Conservation (phyloP, 2,888 invertebrate species). For the Formica aserva region DNA sequence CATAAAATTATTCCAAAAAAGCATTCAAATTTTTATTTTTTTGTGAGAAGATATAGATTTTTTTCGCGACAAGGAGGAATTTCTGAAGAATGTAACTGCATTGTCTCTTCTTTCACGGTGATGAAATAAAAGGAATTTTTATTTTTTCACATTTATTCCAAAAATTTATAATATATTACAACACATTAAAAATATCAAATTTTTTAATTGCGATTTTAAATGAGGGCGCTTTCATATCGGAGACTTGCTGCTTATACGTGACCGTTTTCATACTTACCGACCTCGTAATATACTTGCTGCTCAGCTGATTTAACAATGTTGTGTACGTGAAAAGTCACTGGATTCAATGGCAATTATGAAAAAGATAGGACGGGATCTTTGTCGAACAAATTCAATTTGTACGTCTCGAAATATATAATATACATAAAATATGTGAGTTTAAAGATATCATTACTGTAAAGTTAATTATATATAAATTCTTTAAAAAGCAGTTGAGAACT, state of each 20-base stretch:
- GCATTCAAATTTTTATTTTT: neutral
- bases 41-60: neutral
- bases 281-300: neutral
- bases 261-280: neutral
- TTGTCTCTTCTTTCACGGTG: neutral
- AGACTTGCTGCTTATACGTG: too few species aligned
- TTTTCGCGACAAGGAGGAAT: neutral
- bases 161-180: neutral
- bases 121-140: neutral
- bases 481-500: neutral
- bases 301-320: neutral
- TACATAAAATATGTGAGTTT: conserved; percentile 13
- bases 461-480: neutral
- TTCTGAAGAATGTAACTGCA: neutral
- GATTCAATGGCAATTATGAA: neutral
- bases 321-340: neutral
- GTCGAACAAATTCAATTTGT: neutral
- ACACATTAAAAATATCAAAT: neutral
- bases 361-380: conserved; percentile 6
- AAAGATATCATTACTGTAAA: neutral
- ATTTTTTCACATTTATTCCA: neutral
- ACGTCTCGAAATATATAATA: neutral
- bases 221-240: neutral
- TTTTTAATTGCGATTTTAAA: neutral
- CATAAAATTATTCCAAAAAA: neutral